A percentile compares a stretch with the other conserved stretches of the same genome.
These are phyloP conservation scores for Eurypyga helias DNA, from an alignment of 2,113 vertebrate species.

Conservation along the genomic window DNA sequence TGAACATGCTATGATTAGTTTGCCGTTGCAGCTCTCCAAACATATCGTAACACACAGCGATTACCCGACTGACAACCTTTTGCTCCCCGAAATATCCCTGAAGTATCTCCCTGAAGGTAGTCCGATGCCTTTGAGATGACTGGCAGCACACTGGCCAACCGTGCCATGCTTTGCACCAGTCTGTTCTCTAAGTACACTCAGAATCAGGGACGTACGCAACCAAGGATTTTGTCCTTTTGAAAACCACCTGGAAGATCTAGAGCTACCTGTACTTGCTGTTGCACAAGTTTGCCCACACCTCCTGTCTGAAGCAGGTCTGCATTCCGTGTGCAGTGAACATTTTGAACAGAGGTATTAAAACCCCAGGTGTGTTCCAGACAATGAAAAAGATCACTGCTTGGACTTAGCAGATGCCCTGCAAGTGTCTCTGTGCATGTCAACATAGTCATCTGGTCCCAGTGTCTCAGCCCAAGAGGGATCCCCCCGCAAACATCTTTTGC, in stretches of 20 bases:
- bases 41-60: neutral
- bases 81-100: neutral
- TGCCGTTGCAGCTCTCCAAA: neutral
- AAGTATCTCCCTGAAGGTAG: neutral
- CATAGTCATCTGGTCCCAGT: neutral
- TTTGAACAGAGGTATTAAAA: neutral
- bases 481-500: neutral
- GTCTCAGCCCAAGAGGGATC: neutral
- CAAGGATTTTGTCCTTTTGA: neutral
- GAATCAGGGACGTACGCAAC: neutral
- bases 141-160: neutral
- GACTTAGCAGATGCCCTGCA: neutral
- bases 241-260: neutral
- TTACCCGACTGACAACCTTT: neutral
- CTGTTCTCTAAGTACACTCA: neutral
- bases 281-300: neutral
- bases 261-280: neutral
- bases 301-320: neutral
- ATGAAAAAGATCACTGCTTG: neutral
- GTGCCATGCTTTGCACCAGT: neutral
- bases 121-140: neutral
- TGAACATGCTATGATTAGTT: neutral
- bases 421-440: accelerated
- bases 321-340: neutral
- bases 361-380: neutral